These are phyloP conservation scores for Fragum sueziense DNA, from an alignment of 2,888 invertebrate genomes.

Conservation along the genomic window DNA sequence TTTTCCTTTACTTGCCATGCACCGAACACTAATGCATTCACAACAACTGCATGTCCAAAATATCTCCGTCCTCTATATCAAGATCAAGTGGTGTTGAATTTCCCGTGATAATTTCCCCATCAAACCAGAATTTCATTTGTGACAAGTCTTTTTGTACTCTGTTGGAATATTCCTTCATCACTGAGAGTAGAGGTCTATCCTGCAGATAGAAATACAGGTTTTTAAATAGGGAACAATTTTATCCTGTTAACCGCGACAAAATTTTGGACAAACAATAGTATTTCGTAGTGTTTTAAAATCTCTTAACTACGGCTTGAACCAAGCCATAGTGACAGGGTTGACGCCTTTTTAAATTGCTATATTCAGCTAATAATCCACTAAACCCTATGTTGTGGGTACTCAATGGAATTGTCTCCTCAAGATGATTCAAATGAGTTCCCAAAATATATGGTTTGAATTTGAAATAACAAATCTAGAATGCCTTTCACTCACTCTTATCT, in stretches of 20 bases:
- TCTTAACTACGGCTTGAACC: not conserved
- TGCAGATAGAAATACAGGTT: conserved; percentile 16
- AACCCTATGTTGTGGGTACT: too few relatives aligned
- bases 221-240: not conserved
- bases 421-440: too few relatives aligned
- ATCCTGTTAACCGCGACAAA: too few relatives aligned
- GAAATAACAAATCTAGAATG: too few relatives aligned
- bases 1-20: too few relatives aligned
- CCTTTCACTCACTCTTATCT: too few relatives aligned
- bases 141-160: conserved; percentile 30
- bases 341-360: not conserved
- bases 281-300: not conserved
- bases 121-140: conserved; percentile 51
- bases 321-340: too few relatives aligned
- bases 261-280: too few relatives aligned
- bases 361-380: too few relatives aligned
- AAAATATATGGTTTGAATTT: too few relatives aligned
- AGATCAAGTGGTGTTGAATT: conserved; percentile 27
- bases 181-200: conserved; percentile 34
- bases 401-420: too few relatives aligned
- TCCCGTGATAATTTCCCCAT: conserved; percentile 41
- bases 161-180: conserved; percentile 46
- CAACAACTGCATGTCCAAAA: conserved; percentile 48
- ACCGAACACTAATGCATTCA: not conserved
- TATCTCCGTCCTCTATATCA: conserved; percentile 54